Evolutionary conservation across 2,888 invertebrate genomes (phyloP).

Genomic region (Eupelmus urozonus): DNA sequence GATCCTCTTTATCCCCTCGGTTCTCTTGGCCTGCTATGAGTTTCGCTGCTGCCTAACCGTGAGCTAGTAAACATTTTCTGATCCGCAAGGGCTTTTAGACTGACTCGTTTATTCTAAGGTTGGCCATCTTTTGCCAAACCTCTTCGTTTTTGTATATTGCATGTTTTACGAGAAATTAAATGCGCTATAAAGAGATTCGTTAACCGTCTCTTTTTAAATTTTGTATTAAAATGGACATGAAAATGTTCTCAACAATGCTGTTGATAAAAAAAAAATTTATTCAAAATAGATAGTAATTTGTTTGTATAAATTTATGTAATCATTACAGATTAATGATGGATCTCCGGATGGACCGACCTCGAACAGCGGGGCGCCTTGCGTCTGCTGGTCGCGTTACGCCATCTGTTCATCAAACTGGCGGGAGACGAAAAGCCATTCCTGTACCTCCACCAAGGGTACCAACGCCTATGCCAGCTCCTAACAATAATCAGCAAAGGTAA

Average conservation of each 20-base stretch:
- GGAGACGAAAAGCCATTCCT: constrained; percentile 77
- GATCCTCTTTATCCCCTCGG: not conserved
- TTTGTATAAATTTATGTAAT: too few relatives aligned
- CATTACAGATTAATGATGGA: constrained; percentile 71
- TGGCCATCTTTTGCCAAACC: too few relatives aligned
- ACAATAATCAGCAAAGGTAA: constrained; percentile 78
- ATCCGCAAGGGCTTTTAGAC: too few relatives aligned
- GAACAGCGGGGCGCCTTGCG: constrained; percentile 73
- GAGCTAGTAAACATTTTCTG: not conserved
- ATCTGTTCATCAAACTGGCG: constrained; percentile 71
- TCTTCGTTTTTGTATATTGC: too few relatives aligned
- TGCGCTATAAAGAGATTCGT: too few relatives aligned
- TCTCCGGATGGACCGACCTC: constrained; percentile 71
- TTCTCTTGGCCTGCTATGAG: constrained; percentile 4
- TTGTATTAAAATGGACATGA: too few relatives aligned
- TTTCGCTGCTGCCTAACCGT: not conserved
- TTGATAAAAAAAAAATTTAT: too few relatives aligned
- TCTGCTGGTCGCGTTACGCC: constrained; percentile 74
- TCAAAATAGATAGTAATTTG: too few relatives aligned
- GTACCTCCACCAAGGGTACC: constrained; percentile 80
- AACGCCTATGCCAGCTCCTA: constrained; percentile 79
- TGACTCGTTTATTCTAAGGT: too few relatives aligned
- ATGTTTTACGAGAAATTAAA: too few relatives aligned
- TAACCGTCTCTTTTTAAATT: too few relatives aligned
- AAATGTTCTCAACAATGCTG: too few relatives aligned